These are phyloP conservation scores for Spongilla lacustris DNA, from an alignment of 37 sponge, comb jelly and placozoan species.

Conservation along the genomic window DNA sequence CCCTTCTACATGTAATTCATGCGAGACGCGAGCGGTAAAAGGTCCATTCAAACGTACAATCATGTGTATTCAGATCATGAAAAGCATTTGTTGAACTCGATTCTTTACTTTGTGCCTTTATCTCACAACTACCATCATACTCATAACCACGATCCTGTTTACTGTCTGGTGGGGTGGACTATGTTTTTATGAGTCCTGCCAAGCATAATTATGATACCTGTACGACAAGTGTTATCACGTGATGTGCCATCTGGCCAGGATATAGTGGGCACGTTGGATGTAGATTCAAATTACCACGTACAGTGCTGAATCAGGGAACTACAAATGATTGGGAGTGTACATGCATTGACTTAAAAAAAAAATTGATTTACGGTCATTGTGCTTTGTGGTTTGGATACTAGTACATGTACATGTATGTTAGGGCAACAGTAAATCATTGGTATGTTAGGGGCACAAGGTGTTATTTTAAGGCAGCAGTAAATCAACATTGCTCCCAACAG, in stretches of 20 bases:
- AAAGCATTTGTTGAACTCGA: background rate
- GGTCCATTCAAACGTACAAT: background rate
- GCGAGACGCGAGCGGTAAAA: background rate
- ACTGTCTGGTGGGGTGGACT: background rate
- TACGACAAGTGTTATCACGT: background rate
- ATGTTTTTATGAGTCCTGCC: background rate
- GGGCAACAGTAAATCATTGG: background rate
- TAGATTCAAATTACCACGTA: background rate
- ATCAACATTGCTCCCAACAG: slow-evolving; percentile 1
- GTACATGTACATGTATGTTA: background rate
- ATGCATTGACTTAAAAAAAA: background rate
- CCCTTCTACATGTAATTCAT: background rate
- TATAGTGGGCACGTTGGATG: background rate
- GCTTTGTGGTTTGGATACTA: background rate
- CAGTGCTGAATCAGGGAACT: slow-evolving; percentile 1
- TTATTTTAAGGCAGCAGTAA: background rate
- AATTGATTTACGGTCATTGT: background rate
- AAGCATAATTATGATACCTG: background rate
- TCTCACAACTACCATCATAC: background rate
- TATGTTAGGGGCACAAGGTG: slow-evolving; percentile 1
- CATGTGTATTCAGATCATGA: background rate
- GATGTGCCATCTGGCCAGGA: background rate
- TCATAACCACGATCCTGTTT: background rate
- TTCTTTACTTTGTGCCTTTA: background rate
- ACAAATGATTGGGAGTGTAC: background rate